Evolutionary conservation across 2,888 invertebrate species (phyloP).

Genomic region (Parascotia fuliginaria): DNA sequence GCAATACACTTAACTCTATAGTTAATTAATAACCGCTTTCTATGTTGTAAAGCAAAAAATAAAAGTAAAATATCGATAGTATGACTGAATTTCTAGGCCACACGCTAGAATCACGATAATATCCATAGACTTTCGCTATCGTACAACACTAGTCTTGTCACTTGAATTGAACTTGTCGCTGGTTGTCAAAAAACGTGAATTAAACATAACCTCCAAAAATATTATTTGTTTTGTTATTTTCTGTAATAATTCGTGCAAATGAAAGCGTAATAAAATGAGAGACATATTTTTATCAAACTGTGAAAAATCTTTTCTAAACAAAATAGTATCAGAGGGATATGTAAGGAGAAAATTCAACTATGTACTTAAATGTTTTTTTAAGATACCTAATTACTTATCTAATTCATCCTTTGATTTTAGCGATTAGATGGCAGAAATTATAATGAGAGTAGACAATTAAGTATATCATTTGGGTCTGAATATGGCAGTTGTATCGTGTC

Average conservation of each 20-base stretch:
- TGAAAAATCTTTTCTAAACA: slow-evolving; percentile 89
- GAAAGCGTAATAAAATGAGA: slow-evolving; percentile 77
- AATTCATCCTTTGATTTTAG: slow-evolving; percentile 72
- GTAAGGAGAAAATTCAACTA: slow-evolving; percentile 71
- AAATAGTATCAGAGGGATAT: slow-evolving; percentile 87
- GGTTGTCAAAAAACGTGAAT: slow-evolving; percentile 21
- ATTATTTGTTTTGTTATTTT: neutral
- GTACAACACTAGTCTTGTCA: too few relatives aligned
- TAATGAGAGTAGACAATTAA: slow-evolving; percentile 89
- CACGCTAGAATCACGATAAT: too few relatives aligned
- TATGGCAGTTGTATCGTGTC: slow-evolving; percentile 93
- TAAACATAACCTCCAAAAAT: slow-evolving; percentile 31
- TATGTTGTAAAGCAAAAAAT: too few relatives aligned
- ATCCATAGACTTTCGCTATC: too few relatives aligned
- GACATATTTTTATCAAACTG: slow-evolving; percentile 89
- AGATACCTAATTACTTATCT: neutral
- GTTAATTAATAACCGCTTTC: too few relatives aligned
- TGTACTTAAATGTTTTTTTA: neutral
- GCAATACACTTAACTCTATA: too few relatives aligned
- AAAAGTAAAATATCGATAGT: too few relatives aligned
- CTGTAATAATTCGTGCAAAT: neutral
- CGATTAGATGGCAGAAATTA: slow-evolving; percentile 92
- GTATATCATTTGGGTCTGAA: slow-evolving; percentile 92
- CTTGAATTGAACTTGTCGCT: neutral
- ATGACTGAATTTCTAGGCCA: too few relatives aligned